Percentiles rank a stretch among this genome's conserved stretches.
Conservation (phyloP, 2,113 vertebrate genomes). For the Nothobranchius kuhntae region DNA sequence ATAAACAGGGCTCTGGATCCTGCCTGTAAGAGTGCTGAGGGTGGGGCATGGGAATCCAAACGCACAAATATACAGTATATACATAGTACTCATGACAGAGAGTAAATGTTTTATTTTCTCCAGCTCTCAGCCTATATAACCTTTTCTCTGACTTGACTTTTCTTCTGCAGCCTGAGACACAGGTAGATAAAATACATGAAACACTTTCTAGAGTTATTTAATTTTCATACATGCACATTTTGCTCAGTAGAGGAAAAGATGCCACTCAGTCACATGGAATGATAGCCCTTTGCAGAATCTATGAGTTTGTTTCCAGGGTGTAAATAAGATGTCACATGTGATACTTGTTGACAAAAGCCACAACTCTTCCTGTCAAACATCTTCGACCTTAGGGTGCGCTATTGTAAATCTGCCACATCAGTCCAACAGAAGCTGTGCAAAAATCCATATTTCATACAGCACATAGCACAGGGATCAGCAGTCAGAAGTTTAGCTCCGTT, state of each 20-base stretch:
- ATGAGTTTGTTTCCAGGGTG: not conserved
- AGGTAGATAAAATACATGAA: no score
- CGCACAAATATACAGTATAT: no score
- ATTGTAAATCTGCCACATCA: conserved; percentile 58
- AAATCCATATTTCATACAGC: conserved; percentile 57
- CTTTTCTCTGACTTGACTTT: no score
- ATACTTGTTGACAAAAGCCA: conserved; percentile 34
- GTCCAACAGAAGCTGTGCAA: conserved; percentile 49
- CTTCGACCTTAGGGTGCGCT: conserved; percentile 33
- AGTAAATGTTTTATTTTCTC: no score
- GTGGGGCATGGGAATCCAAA: no score
- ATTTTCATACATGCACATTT: not conserved
- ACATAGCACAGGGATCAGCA: not conserved
- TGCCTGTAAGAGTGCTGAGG: no score
- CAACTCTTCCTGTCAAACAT: conserved; percentile 16
- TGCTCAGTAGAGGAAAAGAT: not conserved
- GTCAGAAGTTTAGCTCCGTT: conserved; percentile 39
- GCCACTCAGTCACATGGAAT: conserved; percentile 1
- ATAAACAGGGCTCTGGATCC: no score
- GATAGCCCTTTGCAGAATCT: conserved; percentile 8
- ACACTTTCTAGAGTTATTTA: not conserved
- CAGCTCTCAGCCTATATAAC: no score
- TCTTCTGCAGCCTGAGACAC: no score
- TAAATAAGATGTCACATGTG: conserved; percentile 27
- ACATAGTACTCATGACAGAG: no score